Percentiles rank a stretch among this genome's conserved stretches.
phyloP scores from a whole-genome alignment of 92 coral and sea anemone species.

The Epizoanthus stellaris region DNA sequence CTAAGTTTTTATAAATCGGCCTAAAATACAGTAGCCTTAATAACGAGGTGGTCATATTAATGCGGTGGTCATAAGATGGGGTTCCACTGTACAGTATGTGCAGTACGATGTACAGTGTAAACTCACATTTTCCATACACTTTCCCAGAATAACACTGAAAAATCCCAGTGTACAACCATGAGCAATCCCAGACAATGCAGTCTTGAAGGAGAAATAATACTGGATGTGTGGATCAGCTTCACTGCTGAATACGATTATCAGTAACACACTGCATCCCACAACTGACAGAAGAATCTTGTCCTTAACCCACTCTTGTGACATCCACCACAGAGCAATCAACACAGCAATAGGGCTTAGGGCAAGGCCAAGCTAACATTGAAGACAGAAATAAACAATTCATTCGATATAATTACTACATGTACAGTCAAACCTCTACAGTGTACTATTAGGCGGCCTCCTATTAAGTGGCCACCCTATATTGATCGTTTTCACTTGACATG shows the following conservation, averaged over 20 bases:
- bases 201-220: conserved; percentile 27
- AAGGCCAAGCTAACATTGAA: conserved; percentile 12
- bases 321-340: conserved; percentile 3
- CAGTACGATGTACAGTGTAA: too few species aligned
- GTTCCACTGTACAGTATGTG: too few species aligned
- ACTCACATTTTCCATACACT: not conserved
- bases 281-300: not conserved
- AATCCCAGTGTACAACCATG: conserved; percentile 14
- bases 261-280: conserved; percentile 19
- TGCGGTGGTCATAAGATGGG: too few species aligned
- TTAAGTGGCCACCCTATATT: too few species aligned
- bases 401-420: too few species aligned
- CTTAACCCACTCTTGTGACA: not conserved
- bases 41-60: too few species aligned
- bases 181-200: not conserved
- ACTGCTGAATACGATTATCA: conserved; percentile 14
- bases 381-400: too few species aligned
- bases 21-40: too few species aligned
- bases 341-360: conserved; percentile 18
- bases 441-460: too few species aligned
- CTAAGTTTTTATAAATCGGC: too few species aligned
- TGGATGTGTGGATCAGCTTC: conserved; percentile 27
- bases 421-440: too few species aligned
- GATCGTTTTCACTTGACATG: too few species aligned
- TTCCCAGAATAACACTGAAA: not conserved